These are phyloP conservation scores for Gasteruption jaculator DNA, from an alignment of 2,888 invertebrate species.

Conservation along the genomic window DNA sequence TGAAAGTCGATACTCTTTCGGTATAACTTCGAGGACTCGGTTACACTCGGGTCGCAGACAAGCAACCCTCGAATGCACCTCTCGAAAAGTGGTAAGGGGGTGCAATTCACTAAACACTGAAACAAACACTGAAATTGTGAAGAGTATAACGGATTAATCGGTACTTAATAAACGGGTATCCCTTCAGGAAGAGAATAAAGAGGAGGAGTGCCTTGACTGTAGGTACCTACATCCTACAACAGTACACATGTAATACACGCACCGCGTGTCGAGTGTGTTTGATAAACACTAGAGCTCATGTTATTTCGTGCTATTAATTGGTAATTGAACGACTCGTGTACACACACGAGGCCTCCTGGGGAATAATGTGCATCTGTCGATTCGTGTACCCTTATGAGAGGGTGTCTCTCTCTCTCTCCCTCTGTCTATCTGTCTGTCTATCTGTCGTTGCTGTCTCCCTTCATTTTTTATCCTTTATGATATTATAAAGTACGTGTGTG, in stretches of 20 bases:
- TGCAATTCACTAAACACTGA: too few relatives aligned
- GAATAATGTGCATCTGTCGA: conserved; percentile 10
- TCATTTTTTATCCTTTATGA: too few relatives aligned
- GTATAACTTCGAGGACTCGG: too few relatives aligned
- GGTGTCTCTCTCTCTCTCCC: not conserved
- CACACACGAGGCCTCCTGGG: conserved; percentile 16
- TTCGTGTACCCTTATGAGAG: not conserved
- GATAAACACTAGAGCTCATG: conserved; percentile 19
- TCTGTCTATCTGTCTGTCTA: too few relatives aligned
- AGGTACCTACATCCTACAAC: too few relatives aligned
- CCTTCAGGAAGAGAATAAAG: not conserved
- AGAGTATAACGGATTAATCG: conserved; percentile 7
- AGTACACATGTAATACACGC: too few relatives aligned
- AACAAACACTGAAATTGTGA: not conserved
- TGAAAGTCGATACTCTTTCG: too few relatives aligned
- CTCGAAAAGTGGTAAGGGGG: too few relatives aligned
- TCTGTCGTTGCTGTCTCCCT: conserved; percentile 5
- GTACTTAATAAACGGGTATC: conserved; percentile 10
- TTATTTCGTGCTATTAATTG: conserved; percentile 28
- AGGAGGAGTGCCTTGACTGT: not conserved
- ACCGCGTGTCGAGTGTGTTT: conserved; percentile 17
- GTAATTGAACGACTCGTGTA: conserved; percentile 24
- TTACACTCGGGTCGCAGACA: too few relatives aligned
- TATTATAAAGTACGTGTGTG: too few relatives aligned
- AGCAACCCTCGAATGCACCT: too few relatives aligned